phyloP scores from a whole-genome alignment of 2,113 vertebrate genomes.

The Leptodactylus fuscus region DNA sequence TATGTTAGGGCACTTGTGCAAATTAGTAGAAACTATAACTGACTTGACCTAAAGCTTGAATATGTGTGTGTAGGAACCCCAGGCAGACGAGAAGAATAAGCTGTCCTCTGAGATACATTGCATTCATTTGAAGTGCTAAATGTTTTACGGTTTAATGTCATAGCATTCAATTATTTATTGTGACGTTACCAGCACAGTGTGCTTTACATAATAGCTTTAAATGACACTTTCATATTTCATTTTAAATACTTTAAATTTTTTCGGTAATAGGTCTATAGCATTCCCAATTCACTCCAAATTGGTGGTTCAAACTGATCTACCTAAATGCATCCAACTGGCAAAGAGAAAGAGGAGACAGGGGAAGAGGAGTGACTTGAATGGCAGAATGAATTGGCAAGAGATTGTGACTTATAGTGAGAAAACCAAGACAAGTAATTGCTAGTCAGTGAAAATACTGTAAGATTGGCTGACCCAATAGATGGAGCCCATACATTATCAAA shows the following conservation, averaged over 20 bases:
- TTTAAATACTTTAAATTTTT: neutral
- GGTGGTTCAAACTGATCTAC: neutral
- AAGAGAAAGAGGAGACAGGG: too few relatives aligned
- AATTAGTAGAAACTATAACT: slow-evolving; percentile 55
- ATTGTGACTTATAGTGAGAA: too few relatives aligned
- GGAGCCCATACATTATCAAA: too few relatives aligned
- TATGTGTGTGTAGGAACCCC: slow-evolving; percentile 35
- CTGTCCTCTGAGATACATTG: slow-evolving; percentile 26
- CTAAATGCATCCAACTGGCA: neutral
- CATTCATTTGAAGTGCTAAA: neutral
- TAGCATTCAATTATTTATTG: slow-evolving; percentile 21
- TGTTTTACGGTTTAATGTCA: slow-evolving; percentile 28
- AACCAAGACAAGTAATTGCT: too few relatives aligned
- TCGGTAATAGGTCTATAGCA: neutral
- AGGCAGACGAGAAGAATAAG: slow-evolving; percentile 24
- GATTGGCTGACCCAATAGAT: too few relatives aligned
- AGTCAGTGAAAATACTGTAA: too few relatives aligned
- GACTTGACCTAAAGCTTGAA: slow-evolving; percentile 18
- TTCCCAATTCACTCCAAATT: neutral
- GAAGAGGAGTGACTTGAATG: too few relatives aligned
- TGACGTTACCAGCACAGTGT: neutral
- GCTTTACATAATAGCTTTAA: neutral
- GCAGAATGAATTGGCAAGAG: too few relatives aligned
- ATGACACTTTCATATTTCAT: neutral
- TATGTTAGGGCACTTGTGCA: slow-evolving; percentile 43